Conservation (phyloP, 92 coral and sea anemone genomes). For the Epizoanthus scotinus region DNA sequence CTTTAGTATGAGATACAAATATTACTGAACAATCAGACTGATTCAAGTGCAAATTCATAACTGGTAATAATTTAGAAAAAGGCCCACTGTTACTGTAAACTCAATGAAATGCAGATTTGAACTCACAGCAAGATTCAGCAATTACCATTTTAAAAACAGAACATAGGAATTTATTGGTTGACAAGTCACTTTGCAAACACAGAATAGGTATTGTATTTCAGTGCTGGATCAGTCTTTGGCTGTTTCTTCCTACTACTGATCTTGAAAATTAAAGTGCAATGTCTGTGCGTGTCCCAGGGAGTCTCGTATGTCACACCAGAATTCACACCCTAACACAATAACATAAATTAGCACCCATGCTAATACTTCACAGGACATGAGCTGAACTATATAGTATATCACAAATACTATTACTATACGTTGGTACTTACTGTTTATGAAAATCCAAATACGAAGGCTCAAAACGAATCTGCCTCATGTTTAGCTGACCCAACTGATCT, state of each 20-base stretch:
- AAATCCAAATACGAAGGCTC: constrained; percentile 97
- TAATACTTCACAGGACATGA: background rate
- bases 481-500: constrained; percentile 77
- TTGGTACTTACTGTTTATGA: constrained; percentile 90
- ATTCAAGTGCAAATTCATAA: background rate
- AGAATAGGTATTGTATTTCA: background rate
- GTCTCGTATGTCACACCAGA: constrained; percentile 20
- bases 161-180: background rate
- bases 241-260: background rate
- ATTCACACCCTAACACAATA: constrained; percentile 29
- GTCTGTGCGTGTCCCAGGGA: background rate
- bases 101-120: background rate
- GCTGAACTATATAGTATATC: too few relatives aligned
- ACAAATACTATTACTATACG: background rate
- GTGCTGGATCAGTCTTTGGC: background rate
- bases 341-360: background rate
- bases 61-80: background rate
- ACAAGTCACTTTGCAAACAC: background rate
- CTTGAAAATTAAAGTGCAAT: background rate
- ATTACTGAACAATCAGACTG: background rate
- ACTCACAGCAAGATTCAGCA: background rate
- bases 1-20: too few relatives aligned
- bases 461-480: constrained; percentile 95
- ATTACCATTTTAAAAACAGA: constrained; percentile 5
- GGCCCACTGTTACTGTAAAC: background rate